phyloP scores from a whole-genome alignment of 2,888 invertebrate species.

The Muschampia plurimacula region DNA sequence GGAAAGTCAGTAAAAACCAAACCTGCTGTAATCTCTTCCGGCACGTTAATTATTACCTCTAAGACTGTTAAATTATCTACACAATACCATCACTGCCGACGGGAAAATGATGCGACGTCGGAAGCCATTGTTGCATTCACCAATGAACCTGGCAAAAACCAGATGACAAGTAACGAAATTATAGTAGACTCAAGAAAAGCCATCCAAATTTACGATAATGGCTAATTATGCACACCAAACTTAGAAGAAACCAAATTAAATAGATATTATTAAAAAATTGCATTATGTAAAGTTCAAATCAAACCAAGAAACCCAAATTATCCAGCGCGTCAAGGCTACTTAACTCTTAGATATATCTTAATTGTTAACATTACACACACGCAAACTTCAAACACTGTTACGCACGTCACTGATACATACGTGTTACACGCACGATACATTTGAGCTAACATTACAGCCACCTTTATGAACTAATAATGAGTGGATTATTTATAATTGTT shows the following conservation, averaged over 20 bases:
- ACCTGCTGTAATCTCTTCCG: background rate
- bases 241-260: too few relatives aligned
- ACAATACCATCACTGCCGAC: background rate
- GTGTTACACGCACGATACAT: background rate
- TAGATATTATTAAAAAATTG: too few relatives aligned
- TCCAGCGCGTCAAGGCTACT: background rate
- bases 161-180: background rate
- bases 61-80: background rate
- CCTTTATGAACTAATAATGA: background rate
- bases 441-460: background rate
- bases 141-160: background rate
- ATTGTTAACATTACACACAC: background rate
- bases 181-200: too few relatives aligned
- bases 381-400: background rate
- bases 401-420: background rate
- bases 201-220: too few relatives aligned
- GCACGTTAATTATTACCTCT: background rate
- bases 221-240: too few relatives aligned
- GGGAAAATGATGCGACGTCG: background rate
- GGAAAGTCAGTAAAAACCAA: background rate
- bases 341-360: background rate
- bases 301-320: slow-evolving; percentile 2
- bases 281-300: background rate
- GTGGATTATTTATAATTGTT: too few relatives aligned
- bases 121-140: slow-evolving; percentile 4